phyloP scores from a whole-genome alignment of 2,797 vertebrate species.

The Graptemys geographica region DNA sequence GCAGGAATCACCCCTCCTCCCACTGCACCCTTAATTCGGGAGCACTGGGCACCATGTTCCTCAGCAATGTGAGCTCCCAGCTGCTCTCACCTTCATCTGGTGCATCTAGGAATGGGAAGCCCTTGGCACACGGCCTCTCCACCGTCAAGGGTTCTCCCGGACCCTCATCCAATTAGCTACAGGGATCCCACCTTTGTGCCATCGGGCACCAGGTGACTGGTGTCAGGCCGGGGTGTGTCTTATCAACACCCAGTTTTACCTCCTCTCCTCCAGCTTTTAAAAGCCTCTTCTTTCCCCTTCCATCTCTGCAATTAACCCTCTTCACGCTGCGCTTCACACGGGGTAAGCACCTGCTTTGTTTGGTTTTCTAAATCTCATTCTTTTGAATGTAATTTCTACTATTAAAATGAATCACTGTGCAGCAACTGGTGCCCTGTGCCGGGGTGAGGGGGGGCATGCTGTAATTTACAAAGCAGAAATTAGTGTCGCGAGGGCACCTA shows the following conservation, averaged over 20 bases:
- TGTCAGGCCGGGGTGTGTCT: not conserved
- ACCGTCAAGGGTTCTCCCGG: not conserved
- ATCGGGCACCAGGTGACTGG: not conserved
- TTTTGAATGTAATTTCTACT: not conserved
- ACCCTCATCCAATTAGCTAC: not conserved
- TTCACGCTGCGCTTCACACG: not conserved
- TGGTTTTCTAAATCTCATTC: not conserved
- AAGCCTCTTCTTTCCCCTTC: not conserved
- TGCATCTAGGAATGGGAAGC: not conserved
- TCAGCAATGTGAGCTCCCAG: not conserved
- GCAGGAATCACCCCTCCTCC: not conserved
- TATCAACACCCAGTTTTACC: not conserved
- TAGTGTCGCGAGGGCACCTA: not conserved
- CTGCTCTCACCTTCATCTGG: not conserved
- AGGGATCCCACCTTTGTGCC: not conserved
- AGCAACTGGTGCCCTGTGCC: fast-evolving
- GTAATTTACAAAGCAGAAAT: not conserved
- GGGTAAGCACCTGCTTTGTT: not conserved
- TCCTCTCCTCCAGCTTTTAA: not conserved
- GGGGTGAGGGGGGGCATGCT: not conserved
- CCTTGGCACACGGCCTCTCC: not conserved
- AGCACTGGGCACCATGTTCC: not conserved
- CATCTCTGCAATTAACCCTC: not conserved
- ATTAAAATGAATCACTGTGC: not conserved
- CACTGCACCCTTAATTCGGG: not conserved